These are phyloP conservation scores for Heliocidaris erythrogramma DNA, from an alignment of 35 echinoderm and acorn worm species.

Conservation along the genomic window DNA sequence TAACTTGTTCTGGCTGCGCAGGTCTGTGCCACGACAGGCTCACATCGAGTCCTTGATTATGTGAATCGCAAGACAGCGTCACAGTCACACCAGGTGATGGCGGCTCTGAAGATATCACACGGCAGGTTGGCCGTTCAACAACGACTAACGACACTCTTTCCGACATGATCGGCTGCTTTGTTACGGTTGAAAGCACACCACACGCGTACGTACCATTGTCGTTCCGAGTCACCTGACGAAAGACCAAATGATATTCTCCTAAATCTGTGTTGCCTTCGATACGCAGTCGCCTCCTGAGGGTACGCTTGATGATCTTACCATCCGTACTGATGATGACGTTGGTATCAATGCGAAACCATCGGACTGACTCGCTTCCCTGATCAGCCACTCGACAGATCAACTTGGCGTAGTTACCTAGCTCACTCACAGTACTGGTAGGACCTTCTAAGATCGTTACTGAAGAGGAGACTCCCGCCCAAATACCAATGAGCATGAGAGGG, in stretches of 20 bases:
- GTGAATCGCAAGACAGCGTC: background rate
- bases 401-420: background rate
- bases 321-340: conserved; percentile 24
- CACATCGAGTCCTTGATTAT: conserved; percentile 26
- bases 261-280: background rate
- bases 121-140: background rate
- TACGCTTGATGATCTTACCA: background rate
- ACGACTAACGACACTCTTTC: background rate
- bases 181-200: background rate
- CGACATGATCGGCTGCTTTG: background rate
- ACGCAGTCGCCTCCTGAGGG: background rate
- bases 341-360: conserved; percentile 34
- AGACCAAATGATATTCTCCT: conserved; percentile 8
- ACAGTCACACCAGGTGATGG: background rate
- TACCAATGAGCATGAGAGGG: background rate
- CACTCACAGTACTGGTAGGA: background rate
- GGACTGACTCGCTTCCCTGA: background rate
- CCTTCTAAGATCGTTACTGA: conserved; percentile 7
- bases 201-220: conserved; percentile 30
- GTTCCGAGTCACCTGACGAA: background rate
- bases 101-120: background rate
- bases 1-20: conserved; percentile 9
- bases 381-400: conserved; percentile 3
- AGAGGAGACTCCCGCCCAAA: background rate
- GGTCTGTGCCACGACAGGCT: conserved; percentile 30